Conservation (phyloP, 2,888 invertebrate species). For the Andrena chrysosceles region DNA sequence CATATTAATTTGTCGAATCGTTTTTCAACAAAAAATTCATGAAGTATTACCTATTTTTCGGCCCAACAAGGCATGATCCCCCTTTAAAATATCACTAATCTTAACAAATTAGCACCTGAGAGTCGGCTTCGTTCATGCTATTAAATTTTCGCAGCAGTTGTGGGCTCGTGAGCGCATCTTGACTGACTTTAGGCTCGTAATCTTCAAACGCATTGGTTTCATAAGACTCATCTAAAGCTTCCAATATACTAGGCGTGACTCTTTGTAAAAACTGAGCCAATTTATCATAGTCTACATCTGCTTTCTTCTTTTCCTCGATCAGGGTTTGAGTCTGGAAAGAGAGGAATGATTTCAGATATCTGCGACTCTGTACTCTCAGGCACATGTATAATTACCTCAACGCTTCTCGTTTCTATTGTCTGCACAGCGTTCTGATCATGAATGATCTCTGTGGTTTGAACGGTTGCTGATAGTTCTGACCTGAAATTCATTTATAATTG, state of each 20-base stretch:
- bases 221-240: constrained; percentile 80
- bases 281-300: constrained; percentile 77
- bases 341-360: background rate
- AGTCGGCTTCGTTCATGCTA: constrained; percentile 68
- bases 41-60: no score
- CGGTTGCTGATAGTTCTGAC: constrained; percentile 69
- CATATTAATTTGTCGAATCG: no score
- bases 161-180: constrained; percentile 67
- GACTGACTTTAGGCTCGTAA: constrained; percentile 74
- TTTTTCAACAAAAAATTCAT: no score
- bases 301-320: constrained; percentile 62
- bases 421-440: constrained; percentile 73
- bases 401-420: constrained; percentile 72
- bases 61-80: no score
- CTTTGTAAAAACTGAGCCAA: constrained; percentile 80
- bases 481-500: constrained; percentile 62
- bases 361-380: background rate
- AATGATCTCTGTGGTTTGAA: constrained; percentile 79
- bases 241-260: constrained; percentile 79
- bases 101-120: constrained; percentile 68
- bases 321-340: constrained; percentile 79
- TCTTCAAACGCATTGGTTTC: constrained; percentile 80
- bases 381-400: constrained; percentile 68
- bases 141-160: constrained; percentile 76
- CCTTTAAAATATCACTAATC: background rate